Percentiles rank a stretch among this genome's conserved stretches.
These are phyloP conservation scores for Spodoptera litura DNA, from an alignment of 1,140 invertebrate genomes.

Conservation along the genomic window DNA sequence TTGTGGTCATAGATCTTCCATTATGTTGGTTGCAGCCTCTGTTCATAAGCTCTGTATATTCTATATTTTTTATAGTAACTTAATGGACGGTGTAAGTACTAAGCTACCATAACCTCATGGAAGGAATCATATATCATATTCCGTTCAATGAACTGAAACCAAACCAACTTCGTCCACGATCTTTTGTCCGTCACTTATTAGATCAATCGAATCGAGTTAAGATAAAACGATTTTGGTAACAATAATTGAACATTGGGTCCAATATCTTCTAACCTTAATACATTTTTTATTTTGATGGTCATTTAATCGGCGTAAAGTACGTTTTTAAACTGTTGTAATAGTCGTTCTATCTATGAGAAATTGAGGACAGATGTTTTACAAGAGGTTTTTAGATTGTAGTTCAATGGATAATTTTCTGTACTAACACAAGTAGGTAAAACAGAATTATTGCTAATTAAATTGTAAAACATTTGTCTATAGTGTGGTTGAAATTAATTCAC, in stretches of 20 bases:
- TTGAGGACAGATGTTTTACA: not conserved
- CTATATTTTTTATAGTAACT: no score
- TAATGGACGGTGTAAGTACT: no score
- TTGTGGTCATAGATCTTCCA: no score
- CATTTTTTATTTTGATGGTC: not conserved
- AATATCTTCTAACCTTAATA: not conserved
- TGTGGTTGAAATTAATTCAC: no score
- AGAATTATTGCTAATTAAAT: no score
- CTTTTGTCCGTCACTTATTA: slow-evolving; percentile 2
- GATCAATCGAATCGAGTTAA: slow-evolving; percentile 18
- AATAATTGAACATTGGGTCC: not conserved
- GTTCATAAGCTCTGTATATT: no score
- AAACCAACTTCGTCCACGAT: slow-evolving; percentile 12
- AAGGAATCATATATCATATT: not conserved
- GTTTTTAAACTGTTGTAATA: not conserved
- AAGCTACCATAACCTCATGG: no score
- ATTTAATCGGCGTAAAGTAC: not conserved
- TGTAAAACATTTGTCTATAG: no score
- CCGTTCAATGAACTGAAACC: slow-evolving; percentile 13
- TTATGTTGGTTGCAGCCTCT: no score
- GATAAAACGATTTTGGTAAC: slow-evolving; percentile 5
- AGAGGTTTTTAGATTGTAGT: no score
- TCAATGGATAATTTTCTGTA: no score
- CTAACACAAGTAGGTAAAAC: no score
- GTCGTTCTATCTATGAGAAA: not conserved